phyloP scores from a whole-genome alignment of 2,888 invertebrate species.

The Nezara viridula region DNA sequence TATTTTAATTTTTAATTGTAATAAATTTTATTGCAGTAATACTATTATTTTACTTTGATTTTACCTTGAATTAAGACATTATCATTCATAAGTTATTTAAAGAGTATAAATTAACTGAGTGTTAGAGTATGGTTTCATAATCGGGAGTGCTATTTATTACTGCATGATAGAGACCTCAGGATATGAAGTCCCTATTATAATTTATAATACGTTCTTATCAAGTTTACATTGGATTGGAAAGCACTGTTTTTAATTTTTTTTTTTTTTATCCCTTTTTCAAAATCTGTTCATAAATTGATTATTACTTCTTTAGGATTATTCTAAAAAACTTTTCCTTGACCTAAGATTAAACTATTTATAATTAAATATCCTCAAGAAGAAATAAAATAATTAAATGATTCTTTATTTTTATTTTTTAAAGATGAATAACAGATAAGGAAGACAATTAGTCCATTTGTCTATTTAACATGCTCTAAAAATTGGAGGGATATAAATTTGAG shows the following conservation, averaged over 20 bases:
- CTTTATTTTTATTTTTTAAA: not conserved
- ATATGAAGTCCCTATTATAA: not conserved
- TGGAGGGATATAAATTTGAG: not conserved
- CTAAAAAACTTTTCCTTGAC: too few species aligned
- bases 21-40: too few species aligned
- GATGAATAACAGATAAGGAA: not conserved
- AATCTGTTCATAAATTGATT: not conserved
- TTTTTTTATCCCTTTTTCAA: not conserved
- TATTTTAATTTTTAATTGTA: not conserved
- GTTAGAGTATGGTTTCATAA: not conserved
- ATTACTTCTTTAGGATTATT: not conserved
- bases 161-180: too few species aligned
- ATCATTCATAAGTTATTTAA: not conserved
- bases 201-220: not conserved
- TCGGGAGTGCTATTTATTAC: not conserved
- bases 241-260: not conserved
- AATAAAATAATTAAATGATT: not conserved
- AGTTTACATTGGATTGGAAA: not conserved
- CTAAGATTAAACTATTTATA: too few species aligned
- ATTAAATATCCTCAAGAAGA: not conserved
- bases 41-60: not conserved
- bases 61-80: not conserved
- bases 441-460: constrained; percentile 12
- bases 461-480: constrained; percentile 29
- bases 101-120: not conserved